Conservation (phyloP, 2,888 invertebrate genomes). For the Noctuana brunneofusca region DNA sequence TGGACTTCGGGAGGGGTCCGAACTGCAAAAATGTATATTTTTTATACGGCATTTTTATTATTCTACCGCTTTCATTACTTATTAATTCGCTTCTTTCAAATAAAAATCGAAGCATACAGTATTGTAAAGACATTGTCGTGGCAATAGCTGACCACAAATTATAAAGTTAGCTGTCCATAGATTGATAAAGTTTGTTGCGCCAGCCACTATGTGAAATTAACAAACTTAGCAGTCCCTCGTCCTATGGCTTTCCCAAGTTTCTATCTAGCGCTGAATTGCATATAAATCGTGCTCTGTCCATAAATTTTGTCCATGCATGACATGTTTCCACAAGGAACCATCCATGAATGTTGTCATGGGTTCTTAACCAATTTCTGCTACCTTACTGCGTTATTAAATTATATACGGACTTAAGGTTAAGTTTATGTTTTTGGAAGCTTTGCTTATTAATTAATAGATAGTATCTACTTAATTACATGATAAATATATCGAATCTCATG, state of each 20-base stretch:
- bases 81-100: neutral
- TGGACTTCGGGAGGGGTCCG: no score
- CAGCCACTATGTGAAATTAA: slow-evolving; percentile 71
- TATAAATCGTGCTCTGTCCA: slow-evolving; percentile 54
- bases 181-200: slow-evolving; percentile 73
- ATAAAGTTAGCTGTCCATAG: slow-evolving; percentile 59
- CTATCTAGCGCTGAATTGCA: slow-evolving; percentile 51
- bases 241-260: slow-evolving; percentile 48
- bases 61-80: no score
- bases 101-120: neutral
- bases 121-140: slow-evolving; percentile 2
- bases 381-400: neutral
- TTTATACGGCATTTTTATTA: no score
- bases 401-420: neutral
- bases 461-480: no score
- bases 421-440: no score
- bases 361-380: neutral
- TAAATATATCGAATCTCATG: no score
- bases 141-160: slow-evolving; percentile 40
- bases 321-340: slow-evolving; percentile 3
- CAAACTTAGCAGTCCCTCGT: slow-evolving; percentile 60
- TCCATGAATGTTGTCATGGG: neutral
- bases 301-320: slow-evolving; percentile 42
- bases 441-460: neutral
- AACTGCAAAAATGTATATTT: no score